A percentile compares a stretch with the other conserved stretches of the same genome.
These are phyloP conservation scores for Chamaetylas fuelleborni DNA, from an alignment of 2,113 vertebrate species.

Conservation along the genomic window DNA sequence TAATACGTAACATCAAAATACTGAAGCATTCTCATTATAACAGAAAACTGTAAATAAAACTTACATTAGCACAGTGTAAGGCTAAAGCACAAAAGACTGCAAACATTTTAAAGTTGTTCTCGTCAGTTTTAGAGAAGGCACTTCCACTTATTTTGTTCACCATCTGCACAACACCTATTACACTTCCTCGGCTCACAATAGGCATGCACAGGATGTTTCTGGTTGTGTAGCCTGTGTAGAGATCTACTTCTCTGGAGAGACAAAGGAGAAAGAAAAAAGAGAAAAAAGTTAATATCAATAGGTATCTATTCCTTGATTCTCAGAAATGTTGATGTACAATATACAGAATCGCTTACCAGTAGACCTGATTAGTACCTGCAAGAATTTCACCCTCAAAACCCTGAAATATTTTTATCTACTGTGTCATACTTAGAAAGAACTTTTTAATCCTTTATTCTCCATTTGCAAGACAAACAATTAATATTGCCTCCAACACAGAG, in stretches of 20 bases:
- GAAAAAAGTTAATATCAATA: neutral
- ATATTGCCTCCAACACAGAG: neutral
- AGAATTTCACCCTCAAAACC: neutral
- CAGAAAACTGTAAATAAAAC: constrained; percentile 46
- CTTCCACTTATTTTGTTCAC: constrained; percentile 97
- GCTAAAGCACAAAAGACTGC: constrained; percentile 98
- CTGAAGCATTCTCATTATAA: neutral
- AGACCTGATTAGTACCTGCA: neutral
- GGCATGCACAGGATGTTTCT: constrained; percentile 99
- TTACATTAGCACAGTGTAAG: constrained; percentile 99
- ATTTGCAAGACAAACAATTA: neutral
- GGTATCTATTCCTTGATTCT: neutral
- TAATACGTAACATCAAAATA: neutral
- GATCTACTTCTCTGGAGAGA: constrained; percentile 90
- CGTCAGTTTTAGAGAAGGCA: constrained; percentile 99
- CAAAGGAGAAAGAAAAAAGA: neutral
- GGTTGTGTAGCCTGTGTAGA: constrained; percentile 98
- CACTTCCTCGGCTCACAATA: constrained; percentile 94
- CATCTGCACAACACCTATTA: constrained; percentile 99
- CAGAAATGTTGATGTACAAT: neutral
- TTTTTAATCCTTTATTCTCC: neutral
- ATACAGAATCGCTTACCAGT: neutral
- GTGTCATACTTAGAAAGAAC: neutral
- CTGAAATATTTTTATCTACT: neutral
- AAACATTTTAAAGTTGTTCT: constrained; percentile 99